phyloP scores from a whole-genome alignment of 2,888 invertebrate genomes.

The Macrophya annulata region DNA sequence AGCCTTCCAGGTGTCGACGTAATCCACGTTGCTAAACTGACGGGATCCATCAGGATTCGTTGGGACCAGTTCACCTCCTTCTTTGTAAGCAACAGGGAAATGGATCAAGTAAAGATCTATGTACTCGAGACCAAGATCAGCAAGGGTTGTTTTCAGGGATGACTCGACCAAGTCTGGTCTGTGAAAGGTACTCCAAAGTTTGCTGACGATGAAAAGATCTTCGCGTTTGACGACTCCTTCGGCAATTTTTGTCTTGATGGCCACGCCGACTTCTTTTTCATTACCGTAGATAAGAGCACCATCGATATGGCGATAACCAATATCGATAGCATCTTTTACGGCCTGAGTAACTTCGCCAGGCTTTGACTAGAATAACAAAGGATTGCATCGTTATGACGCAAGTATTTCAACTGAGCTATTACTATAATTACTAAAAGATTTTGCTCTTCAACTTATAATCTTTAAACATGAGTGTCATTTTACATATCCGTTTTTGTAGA shows the following conservation, averaged over 20 bases:
- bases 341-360: constrained; percentile 86
- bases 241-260: constrained; percentile 84
- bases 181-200: constrained; percentile 95
- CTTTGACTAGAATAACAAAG: constrained; percentile 80
- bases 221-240: constrained; percentile 87
- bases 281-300: constrained; percentile 88
- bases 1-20: constrained; percentile 88
- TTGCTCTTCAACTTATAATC: neutral
- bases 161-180: constrained; percentile 87
- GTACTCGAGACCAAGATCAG: constrained; percentile 87
- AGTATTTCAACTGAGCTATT: neutral
- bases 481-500: neutral
- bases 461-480: neutral
- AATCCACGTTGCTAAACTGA: constrained; percentile 86
- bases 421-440: neutral
- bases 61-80: constrained; percentile 85
- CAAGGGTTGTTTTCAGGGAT: constrained; percentile 85
- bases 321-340: constrained; percentile 88
- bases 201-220: constrained; percentile 88
- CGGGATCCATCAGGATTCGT: constrained; percentile 83
- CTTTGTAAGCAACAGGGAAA: constrained; percentile 92
- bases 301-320: constrained; percentile 91
- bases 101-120: constrained; percentile 94
- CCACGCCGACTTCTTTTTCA: constrained; percentile 88
- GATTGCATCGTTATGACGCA: neutral